Percentiles rank a stretch among this genome's conserved stretches.
Evolutionary conservation across 2,113 vertebrate genomes (phyloP).

Genomic region (Gymnobelideus leadbeateri): DNA sequence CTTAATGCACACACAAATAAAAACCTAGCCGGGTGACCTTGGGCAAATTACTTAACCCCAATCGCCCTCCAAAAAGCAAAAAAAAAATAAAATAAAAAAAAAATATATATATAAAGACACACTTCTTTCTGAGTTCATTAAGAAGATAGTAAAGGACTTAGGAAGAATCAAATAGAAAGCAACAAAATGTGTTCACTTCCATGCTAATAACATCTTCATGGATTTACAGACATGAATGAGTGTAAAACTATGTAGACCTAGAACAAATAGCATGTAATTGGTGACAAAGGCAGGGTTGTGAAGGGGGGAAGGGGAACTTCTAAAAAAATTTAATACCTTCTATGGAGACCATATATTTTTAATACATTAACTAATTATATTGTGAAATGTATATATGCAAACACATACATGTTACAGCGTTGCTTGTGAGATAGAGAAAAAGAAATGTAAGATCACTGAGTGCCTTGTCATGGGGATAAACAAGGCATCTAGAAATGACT

Average conservation of each 20-base stretch:
- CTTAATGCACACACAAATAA: too few relatives aligned
- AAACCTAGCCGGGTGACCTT: too few relatives aligned
- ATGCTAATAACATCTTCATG: background rate
- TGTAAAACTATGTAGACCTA: constrained; percentile 1
- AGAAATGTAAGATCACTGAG: background rate
- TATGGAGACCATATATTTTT: background rate
- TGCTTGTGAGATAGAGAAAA: background rate
- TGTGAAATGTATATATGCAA: background rate
- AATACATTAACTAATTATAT: background rate
- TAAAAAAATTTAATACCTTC: background rate
- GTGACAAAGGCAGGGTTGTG: background rate
- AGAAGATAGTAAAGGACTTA: background rate
- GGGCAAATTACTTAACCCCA: too few relatives aligned
- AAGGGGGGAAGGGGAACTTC: constrained; percentile 11
- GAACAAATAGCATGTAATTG: accelerated
- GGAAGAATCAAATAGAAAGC: background rate
- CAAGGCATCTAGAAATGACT: background rate
- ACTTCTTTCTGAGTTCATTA: background rate
- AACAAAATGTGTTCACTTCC: accelerated
- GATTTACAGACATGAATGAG: background rate
- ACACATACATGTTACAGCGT: background rate
- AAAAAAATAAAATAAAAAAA: too few relatives aligned
- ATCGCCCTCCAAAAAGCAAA: too few relatives aligned
- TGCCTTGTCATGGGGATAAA: background rate
- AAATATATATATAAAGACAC: background rate